Percentiles rank a stretch among this genome's conserved stretches.
These are phyloP conservation scores for Drosophila insularis DNA, from an alignment of 1,140 invertebrate species.

Conservation along the genomic window DNA sequence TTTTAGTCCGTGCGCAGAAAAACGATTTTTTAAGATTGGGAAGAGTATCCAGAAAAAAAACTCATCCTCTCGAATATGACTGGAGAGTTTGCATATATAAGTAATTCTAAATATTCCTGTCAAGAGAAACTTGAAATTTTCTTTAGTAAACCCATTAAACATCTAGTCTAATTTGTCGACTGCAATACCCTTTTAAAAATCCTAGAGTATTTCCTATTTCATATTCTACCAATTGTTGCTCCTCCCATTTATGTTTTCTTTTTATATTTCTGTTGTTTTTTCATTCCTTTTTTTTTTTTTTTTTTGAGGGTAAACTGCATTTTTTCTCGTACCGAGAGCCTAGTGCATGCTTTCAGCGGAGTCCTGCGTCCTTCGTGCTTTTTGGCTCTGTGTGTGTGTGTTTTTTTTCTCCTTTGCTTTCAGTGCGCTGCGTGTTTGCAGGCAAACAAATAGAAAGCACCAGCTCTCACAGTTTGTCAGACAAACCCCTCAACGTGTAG, in stretches of 20 bases:
- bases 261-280: conserved; percentile 17
- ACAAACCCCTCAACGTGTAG: background rate
- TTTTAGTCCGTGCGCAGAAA: conserved; percentile 53
- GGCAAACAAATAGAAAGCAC: conserved; percentile 65
- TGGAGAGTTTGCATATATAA: no score
- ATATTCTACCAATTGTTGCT: background rate
- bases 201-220: background rate
- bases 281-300: conserved; percentile 5
- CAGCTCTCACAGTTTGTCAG: conserved; percentile 49
- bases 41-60: conserved; percentile 20
- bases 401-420: background rate
- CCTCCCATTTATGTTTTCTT: background rate
- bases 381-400: background rate
- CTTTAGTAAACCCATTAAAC: no score
- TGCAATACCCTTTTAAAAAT: background rate
- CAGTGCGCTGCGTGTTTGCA: conserved; percentile 37
- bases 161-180: no score
- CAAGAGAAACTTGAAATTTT: no score
- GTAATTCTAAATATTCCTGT: no score
- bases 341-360: conserved; percentile 65
- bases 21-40: conserved; percentile 65
- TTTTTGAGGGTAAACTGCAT: conserved; percentile 32
- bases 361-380: conserved; percentile 43
- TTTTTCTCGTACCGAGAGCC: conserved; percentile 42
- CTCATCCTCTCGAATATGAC: background rate